Conservation (phyloP, 2,888 invertebrate species). For the Drosophila nigricruria region DNA sequence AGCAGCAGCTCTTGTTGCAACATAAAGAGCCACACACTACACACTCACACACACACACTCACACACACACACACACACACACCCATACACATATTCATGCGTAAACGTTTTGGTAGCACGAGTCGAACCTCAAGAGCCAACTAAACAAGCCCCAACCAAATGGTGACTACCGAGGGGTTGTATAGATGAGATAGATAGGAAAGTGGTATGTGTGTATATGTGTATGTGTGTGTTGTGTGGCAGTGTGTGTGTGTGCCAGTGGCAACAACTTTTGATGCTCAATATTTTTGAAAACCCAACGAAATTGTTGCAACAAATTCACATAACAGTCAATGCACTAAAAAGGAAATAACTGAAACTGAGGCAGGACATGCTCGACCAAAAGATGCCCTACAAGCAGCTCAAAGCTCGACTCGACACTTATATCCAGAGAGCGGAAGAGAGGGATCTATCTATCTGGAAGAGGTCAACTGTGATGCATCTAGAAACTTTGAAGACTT, state of each 20-base stretch:
- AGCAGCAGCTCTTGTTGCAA: conserved; percentile 47
- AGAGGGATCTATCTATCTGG: neutral
- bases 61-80: conserved; percentile 32
- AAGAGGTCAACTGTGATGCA: neutral
- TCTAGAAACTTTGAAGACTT: neutral
- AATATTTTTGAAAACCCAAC: conserved; percentile 73
- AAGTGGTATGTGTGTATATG: neutral
- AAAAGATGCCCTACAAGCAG: neutral
- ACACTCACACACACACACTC: conserved; percentile 22
- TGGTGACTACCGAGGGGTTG: neutral
- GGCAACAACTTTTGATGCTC: conserved; percentile 66
- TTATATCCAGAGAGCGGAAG: too few relatives aligned
- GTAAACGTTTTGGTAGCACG: conserved; percentile 62
- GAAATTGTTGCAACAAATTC: conserved; percentile 70
- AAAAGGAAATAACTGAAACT: conserved; percentile 9
- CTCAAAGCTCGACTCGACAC: too few relatives aligned
- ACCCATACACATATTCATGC: conserved; percentile 16
- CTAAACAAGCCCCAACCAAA: conserved; percentile 48
- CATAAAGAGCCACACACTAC: conserved; percentile 51
- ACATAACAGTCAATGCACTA: conserved; percentile 34
- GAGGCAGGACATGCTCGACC: neutral
- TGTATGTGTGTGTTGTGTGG: neutral
- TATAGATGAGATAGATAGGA: neutral
- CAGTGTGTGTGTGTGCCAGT: conserved; percentile 19
- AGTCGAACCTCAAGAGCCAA: conserved; percentile 46